These are phyloP conservation scores for Lycopodina hypogea DNA, from an alignment of 37 sponge, comb jelly and placozoan species.

Conservation along the genomic window DNA sequence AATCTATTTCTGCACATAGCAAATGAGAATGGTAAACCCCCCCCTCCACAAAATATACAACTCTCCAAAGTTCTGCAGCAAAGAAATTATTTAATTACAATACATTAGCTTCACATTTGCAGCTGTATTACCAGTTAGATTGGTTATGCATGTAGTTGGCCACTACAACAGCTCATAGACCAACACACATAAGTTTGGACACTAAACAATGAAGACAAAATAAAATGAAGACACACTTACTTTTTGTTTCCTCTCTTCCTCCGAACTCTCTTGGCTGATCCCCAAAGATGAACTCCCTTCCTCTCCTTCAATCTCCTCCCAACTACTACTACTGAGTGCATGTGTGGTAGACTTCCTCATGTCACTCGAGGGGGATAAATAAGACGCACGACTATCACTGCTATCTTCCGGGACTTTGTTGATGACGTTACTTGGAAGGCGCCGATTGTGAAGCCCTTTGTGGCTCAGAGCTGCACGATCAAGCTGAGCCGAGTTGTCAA, in stretches of 20 bases:
- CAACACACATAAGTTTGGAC: too few relatives aligned
- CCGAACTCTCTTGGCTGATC: conserved; percentile 22
- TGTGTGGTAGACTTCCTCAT: not conserved
- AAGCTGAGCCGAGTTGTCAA: conserved; percentile 58
- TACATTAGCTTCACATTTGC: too few relatives aligned
- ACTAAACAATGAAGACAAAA: too few relatives aligned
- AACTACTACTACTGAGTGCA: not conserved
- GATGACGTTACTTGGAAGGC: conserved; percentile 39
- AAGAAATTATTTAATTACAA: too few relatives aligned
- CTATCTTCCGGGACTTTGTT: conserved; percentile 37
- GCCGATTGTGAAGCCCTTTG: conserved; percentile 47
- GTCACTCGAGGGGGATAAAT: not conserved
- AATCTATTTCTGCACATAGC: too few relatives aligned
- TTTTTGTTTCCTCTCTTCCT: conserved; percentile 50
- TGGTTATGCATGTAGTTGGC: too few relatives aligned
- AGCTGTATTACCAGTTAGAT: too few relatives aligned
- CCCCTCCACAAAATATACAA: too few relatives aligned
- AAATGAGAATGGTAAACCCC: too few relatives aligned
- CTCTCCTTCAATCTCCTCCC: conserved; percentile 22
- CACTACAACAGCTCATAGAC: too few relatives aligned
- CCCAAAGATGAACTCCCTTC: not conserved
- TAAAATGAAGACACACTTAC: not conserved
- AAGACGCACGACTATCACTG: conserved; percentile 1
- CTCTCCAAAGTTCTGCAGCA: too few relatives aligned
- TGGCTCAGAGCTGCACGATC: conserved; percentile 52